Evolutionary conservation across 2,113 vertebrate genomes (phyloP).

Genomic region (Heptranchias perlo): DNA sequence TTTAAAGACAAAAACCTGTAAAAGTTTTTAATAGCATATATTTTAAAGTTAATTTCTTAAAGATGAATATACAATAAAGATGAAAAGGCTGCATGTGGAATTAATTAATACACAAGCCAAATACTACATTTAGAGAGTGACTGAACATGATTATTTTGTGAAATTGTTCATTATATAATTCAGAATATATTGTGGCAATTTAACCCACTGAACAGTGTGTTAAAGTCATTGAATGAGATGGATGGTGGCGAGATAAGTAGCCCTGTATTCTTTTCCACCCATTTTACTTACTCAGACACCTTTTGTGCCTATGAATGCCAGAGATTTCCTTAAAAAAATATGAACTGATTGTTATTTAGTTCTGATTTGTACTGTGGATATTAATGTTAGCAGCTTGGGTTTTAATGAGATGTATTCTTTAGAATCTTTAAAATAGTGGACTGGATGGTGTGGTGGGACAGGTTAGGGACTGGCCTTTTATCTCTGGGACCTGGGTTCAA

Average conservation of each 20-base stretch:
- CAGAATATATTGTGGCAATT: neutral
- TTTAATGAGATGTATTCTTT: neutral
- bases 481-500: no score
- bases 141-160: slow-evolving; percentile 17
- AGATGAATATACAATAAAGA: neutral
- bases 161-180: neutral
- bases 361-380: neutral
- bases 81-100: neutral
- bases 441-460: no score
- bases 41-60: slow-evolving; percentile 7
- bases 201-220: neutral
- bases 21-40: neutral
- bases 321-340: neutral
- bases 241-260: neutral
- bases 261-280: neutral
- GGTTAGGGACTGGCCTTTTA: no score
- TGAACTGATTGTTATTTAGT: neutral
- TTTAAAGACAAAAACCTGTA: neutral
- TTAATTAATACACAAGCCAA: neutral
- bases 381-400: neutral
- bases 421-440: neutral
- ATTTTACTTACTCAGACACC: neutral
- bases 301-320: neutral
- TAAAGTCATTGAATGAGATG: neutral
- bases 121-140: neutral